These are phyloP conservation scores for Ormia ochracea DNA, from an alignment of 2,888 invertebrate genomes.

Conservation along the genomic window DNA sequence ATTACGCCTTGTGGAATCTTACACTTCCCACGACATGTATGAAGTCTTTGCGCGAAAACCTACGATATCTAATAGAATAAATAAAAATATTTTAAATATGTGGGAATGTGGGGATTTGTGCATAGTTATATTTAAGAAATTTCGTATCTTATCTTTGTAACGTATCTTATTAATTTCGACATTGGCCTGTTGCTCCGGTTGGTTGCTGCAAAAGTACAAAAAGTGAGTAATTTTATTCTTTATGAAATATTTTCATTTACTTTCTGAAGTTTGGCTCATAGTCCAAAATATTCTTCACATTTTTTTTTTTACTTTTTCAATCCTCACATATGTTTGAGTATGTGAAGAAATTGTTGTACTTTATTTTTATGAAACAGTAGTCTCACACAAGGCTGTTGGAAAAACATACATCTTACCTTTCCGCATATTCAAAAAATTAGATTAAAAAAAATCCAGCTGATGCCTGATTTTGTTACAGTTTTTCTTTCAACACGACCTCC, in stretches of 20 bases:
- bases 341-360: conserved; percentile 9
- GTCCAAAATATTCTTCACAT: background rate
- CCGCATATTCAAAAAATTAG: background rate
- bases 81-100: too few species aligned
- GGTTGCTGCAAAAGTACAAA: background rate
- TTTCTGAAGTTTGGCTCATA: background rate
- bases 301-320: background rate
- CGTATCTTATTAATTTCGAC: background rate
- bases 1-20: too few species aligned
- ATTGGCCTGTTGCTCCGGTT: conserved; percentile 28
- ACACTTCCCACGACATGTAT: too few species aligned
- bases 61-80: too few species aligned
- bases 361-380: background rate
- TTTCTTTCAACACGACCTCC: conserved; percentile 23
- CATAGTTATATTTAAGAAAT: background rate
- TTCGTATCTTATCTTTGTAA: background rate
- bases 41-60: too few species aligned
- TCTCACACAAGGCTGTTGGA: background rate
- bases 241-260: too few species aligned
- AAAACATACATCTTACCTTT: conserved; percentile 7
- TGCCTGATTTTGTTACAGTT: conserved; percentile 42
- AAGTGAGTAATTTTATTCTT: background rate
- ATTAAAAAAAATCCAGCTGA: conserved; percentile 49
- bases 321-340: too few species aligned
- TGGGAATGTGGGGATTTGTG: too few species aligned